Evolutionary conservation across 2,797 vertebrate species (phyloP).

Genomic region (Benthosema pterotum): DNA sequence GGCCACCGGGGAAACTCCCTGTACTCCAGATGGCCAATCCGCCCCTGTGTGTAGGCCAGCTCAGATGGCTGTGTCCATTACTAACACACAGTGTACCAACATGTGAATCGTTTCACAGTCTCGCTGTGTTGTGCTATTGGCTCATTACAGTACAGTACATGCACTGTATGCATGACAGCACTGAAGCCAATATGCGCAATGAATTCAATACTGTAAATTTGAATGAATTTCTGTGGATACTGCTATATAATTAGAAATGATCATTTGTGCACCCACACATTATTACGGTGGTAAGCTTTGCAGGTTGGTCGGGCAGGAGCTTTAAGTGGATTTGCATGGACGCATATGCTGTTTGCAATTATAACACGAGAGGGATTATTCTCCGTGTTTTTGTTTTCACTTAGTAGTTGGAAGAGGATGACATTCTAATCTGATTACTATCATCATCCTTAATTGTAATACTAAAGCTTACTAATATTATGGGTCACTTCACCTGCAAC

Average conservation of each 20-base stretch:
- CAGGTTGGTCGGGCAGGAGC: constrained; percentile 1
- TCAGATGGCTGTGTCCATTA: constrained; percentile 52
- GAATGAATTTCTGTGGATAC: too few relatives aligned
- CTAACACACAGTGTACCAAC: too few relatives aligned
- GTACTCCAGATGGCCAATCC: too few relatives aligned
- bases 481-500: too few relatives aligned
- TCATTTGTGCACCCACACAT: not conserved
- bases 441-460: constrained; percentile 64
- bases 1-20: too few relatives aligned
- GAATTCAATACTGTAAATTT: constrained; percentile 2
- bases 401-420: constrained; percentile 46
- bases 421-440: constrained; percentile 63
- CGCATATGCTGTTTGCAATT: constrained; percentile 21
- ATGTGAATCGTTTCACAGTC: constrained; percentile 47
- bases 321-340: too few relatives aligned
- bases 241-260: constrained; percentile 19
- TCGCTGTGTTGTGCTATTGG: constrained; percentile 50
- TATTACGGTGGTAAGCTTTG: constrained; percentile 21
- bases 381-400: constrained; percentile 57
- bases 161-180: constrained; percentile 16
- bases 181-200: constrained; percentile 5
- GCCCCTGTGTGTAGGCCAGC: too few relatives aligned
- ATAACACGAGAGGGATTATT: constrained; percentile 48
- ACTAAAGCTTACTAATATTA: constrained; percentile 19
- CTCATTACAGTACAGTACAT: constrained; percentile 15